Percentiles rank a stretch among this genome's conserved stretches.
Evolutionary conservation across 2,888 invertebrate genomes (phyloP).

Genomic region (Plebejus argus): DNA sequence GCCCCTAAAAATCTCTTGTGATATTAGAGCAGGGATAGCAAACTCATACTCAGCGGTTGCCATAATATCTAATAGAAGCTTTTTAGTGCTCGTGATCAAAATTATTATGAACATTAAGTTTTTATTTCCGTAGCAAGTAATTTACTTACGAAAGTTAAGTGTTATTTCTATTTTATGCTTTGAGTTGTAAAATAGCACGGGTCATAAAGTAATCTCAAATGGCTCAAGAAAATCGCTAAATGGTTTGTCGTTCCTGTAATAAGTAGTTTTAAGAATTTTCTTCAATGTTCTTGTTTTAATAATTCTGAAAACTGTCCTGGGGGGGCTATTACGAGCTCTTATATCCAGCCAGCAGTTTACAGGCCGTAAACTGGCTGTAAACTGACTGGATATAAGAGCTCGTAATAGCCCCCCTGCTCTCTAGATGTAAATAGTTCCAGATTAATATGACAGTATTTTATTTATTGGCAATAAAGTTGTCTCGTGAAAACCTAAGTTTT

Average conservation of each 20-base stretch:
- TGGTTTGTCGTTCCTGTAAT: not conserved
- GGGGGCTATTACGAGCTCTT: too few relatives aligned
- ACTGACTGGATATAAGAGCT: too few relatives aligned
- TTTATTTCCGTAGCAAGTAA: not conserved
- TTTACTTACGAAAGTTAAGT: not conserved
- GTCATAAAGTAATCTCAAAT: conserved; percentile 2
- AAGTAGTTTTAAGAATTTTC: not conserved
- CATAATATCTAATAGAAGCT: not conserved
- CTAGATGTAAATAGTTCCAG: not conserved
- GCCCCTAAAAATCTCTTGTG: conserved; percentile 31
- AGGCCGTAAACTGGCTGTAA: too few relatives aligned
- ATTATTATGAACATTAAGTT: conserved; percentile 5
- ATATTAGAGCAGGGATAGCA: conserved; percentile 37
- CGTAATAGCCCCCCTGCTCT: too few relatives aligned
- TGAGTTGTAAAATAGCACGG: not conserved
- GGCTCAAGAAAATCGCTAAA: not conserved
- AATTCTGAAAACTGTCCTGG: not conserved
- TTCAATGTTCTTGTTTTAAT: not conserved
- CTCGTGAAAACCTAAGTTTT: too few relatives aligned
- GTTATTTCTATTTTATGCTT: conserved; percentile 10
- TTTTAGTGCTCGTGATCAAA: not conserved
- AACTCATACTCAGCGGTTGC: not conserved
- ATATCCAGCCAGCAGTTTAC: too few relatives aligned
- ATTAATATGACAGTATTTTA: not conserved
- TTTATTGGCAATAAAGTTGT: not conserved